Evolutionary conservation across 2,888 invertebrate species (phyloP).

Genomic region (Mimumesa dahlbomi): DNA sequence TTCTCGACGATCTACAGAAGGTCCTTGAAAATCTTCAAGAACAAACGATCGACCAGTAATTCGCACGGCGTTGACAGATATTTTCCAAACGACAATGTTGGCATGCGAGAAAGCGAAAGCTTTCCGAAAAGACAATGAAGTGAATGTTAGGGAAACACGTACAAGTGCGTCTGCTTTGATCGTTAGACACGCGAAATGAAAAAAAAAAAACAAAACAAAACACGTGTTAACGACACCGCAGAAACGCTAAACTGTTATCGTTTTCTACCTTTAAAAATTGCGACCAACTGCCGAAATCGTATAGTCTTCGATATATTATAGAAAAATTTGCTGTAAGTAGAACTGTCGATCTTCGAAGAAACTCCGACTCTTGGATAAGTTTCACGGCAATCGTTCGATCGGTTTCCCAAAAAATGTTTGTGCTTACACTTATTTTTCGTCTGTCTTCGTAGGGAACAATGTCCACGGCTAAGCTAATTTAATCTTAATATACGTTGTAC

Average conservation of each 20-base stretch:
- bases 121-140: not conserved
- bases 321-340: constrained; percentile 42
- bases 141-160: not conserved
- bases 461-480: too few relatives aligned
- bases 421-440: not conserved
- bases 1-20: constrained; percentile 13
- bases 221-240: constrained; percentile 5
- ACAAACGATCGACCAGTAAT: not conserved
- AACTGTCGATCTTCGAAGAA: constrained; percentile 8
- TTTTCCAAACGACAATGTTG: not conserved
- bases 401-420: not conserved
- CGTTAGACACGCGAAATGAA: constrained; percentile 6
- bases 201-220: too few relatives aligned
- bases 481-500: not conserved
- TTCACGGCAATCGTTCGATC: constrained; percentile 12
- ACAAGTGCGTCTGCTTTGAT: constrained; percentile 17
- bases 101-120: not conserved
- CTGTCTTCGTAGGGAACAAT: not conserved
- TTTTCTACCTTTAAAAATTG: constrained; percentile 55
- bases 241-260: constrained; percentile 39
- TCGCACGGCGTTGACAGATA: not conserved
- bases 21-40: constrained; percentile 42
- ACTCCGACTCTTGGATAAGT: constrained; percentile 13
- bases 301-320: constrained; percentile 46
- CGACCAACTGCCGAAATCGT: constrained; percentile 65